Evolutionary conservation across 2,888 invertebrate species (phyloP).

Genomic region (Ashinkailepas kermadecensis): DNA sequence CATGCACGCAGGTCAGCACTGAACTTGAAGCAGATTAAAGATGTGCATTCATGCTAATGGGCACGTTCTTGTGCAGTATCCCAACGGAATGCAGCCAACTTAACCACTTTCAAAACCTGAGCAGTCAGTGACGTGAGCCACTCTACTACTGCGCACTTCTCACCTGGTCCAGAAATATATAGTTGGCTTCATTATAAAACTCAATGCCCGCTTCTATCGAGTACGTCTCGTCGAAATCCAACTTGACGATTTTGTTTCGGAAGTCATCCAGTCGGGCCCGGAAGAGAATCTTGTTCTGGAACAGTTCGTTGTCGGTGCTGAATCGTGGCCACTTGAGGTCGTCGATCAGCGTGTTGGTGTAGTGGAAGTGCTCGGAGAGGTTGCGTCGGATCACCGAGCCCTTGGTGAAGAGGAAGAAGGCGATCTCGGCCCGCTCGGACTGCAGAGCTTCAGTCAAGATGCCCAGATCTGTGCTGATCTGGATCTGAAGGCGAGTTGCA

Average conservation of each 20-base stretch:
- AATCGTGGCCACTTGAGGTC: conserved; percentile 31
- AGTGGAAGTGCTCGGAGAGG: conserved; percentile 40
- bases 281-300: too few relatives aligned
- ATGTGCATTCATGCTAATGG: background rate
- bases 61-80: background rate
- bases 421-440: conserved; percentile 44
- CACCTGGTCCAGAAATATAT: too few relatives aligned
- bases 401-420: conserved; percentile 37
- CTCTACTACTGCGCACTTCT: too few relatives aligned
- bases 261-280: too few relatives aligned
- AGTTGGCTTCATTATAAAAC: too few relatives aligned
- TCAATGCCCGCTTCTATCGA: too few relatives aligned
- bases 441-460: conserved; percentile 39
- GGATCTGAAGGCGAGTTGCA: background rate
- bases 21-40: background rate
- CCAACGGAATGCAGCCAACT: background rate
- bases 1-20: background rate
- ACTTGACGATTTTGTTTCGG: too few relatives aligned
- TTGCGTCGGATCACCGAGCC: conserved; percentile 32
- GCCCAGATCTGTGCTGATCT: conserved; percentile 18
- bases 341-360: conserved; percentile 41
- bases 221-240: too few relatives aligned
- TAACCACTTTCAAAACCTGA: too few relatives aligned
- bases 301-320: too few relatives aligned
- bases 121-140: too few relatives aligned